phyloP scores from a whole-genome alignment of 2,888 invertebrate genomes.

The Tachina lurida region DNA sequence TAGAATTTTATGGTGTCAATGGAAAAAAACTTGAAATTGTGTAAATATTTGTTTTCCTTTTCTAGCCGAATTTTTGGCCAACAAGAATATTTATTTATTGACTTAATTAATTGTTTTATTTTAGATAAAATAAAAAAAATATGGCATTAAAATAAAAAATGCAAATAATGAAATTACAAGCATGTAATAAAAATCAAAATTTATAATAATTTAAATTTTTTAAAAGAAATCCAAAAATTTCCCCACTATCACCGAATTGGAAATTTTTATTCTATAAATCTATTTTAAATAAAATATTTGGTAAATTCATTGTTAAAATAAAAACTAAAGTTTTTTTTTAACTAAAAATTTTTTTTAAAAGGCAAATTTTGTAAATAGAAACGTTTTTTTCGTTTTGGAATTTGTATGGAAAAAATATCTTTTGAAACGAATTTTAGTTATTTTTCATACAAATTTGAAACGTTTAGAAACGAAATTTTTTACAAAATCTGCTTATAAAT shows the following conservation, averaged over 20 bases:
- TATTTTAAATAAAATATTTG: neutral
- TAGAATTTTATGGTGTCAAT: conserved; percentile 38
- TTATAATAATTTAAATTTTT: neutral
- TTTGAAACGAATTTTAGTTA: no score
- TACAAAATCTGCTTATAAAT: no score
- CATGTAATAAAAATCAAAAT: neutral
- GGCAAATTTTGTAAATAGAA: no score
- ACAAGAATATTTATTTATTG: neutral
- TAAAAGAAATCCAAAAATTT: neutral
- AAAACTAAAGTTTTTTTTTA: neutral
- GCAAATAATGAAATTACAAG: no score
- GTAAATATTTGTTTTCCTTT: neutral
- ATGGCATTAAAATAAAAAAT: no score
- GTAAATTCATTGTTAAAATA: neutral
- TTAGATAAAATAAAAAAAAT: neutral
- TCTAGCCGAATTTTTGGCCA: neutral
- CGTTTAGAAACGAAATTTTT: no score
- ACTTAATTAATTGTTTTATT: neutral
- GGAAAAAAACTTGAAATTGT: conserved; percentile 12
- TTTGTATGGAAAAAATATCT: no score
- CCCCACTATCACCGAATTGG: neutral
- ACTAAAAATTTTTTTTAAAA: no score
- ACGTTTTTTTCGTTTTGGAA: no score
- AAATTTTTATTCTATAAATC: neutral
- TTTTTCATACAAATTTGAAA: no score